Percentiles rank a stretch among this genome's conserved stretches.
These are phyloP conservation scores for Cassiopea xamachana DNA, from an alignment of 30 jellyfish, hydroid and myxozoan genomes.

Conservation along the genomic window DNA sequence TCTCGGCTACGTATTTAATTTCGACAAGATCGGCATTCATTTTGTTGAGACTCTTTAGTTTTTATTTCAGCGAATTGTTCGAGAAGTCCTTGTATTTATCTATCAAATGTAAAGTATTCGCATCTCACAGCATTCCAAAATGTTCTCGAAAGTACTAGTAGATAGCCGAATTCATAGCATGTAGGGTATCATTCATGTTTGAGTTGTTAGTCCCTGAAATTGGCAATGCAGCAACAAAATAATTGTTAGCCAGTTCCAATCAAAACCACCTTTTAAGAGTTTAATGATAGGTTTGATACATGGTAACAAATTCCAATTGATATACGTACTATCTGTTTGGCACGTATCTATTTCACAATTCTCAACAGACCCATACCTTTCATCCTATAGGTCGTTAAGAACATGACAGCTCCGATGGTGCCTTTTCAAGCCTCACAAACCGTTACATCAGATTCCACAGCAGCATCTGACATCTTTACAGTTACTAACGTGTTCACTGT, in stretches of 20 bases:
- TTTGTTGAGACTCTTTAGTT: neutral
- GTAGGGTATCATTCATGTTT: neutral
- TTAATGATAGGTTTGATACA: neutral
- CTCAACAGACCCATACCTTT: neutral
- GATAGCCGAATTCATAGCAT: neutral
- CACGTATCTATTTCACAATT: neutral
- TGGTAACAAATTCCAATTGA: neutral
- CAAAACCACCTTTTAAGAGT: neutral
- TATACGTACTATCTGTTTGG: neutral
- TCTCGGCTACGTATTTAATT: neutral
- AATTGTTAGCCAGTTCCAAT: neutral
- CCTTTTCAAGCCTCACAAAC: slow-evolving; percentile 1
- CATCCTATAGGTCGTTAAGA: neutral
- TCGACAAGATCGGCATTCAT: slow-evolving; percentile 1
- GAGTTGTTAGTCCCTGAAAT: neutral
- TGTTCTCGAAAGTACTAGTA: neutral
- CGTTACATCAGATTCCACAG: neutral
- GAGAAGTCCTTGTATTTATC: neutral
- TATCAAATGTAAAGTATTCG: neutral
- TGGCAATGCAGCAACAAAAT: neutral
- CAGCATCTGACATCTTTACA: neutral
- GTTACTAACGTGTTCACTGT: neutral
- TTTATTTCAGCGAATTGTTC: neutral
- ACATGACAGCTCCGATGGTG: slow-evolving; percentile 7
- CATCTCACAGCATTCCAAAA: neutral